phyloP scores from a whole-genome alignment of 2,888 invertebrate genomes.

The Fragum sueziense region DNA sequence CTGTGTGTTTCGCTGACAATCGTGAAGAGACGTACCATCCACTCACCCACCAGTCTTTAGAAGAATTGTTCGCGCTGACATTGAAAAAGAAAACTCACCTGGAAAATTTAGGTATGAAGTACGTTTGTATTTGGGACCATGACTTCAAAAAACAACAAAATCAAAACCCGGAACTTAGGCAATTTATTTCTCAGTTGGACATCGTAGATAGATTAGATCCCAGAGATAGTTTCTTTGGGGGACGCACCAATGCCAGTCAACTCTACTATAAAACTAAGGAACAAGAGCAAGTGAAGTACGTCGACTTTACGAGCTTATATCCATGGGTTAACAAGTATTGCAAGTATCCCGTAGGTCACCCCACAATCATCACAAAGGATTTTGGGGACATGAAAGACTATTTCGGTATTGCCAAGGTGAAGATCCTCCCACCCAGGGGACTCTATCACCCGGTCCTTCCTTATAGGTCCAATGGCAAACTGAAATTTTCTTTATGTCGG shows the following conservation, averaged over 20 bases:
- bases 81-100: conserved; percentile 38
- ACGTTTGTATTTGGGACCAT: conserved; percentile 64
- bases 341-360: conserved; percentile 67
- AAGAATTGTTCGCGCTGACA: conserved; percentile 44
- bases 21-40: conserved; percentile 14
- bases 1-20: conserved; percentile 26
- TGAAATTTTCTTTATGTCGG: conserved; percentile 79
- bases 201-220: too few relatives aligned
- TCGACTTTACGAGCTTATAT: conserved; percentile 52
- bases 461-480: conserved; percentile 64
- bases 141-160: conserved; percentile 45
- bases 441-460: conserved; percentile 67
- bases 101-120: conserved; percentile 37
- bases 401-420: conserved; percentile 49
- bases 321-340: conserved; percentile 68
- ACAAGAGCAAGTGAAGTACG: conserved; percentile 61
- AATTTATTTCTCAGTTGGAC: too few relatives aligned
- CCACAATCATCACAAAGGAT: conserved; percentile 48
- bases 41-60: conserved; percentile 37
- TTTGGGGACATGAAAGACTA: conserved; percentile 35
- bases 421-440: conserved; percentile 34
- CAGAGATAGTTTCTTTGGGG: conserved; percentile 69
- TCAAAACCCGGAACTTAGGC: conserved; percentile 14
- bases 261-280: conserved; percentile 49
- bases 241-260: conserved; percentile 65